These are phyloP conservation scores for Brachyptera putata DNA, from an alignment of 2,888 invertebrate genomes.

Conservation along the genomic window DNA sequence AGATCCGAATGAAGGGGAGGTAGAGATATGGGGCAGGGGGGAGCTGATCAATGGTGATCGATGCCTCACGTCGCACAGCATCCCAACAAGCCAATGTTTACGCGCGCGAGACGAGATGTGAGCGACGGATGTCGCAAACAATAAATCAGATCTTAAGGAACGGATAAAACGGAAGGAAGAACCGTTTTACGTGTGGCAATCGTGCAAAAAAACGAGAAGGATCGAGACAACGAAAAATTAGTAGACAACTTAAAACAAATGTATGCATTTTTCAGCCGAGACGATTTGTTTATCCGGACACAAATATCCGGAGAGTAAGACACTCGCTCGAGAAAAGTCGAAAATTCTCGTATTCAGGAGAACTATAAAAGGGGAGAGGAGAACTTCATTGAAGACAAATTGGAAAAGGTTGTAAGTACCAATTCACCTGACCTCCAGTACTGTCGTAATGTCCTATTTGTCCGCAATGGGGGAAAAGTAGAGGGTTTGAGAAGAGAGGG, in stretches of 20 bases:
- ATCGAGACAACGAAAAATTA: slow-evolving; percentile 23
- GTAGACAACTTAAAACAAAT: slow-evolving; percentile 16
- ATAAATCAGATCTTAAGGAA: slow-evolving; percentile 23
- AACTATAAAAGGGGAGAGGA: background rate
- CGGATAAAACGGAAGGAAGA: slow-evolving; percentile 22
- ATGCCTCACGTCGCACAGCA: slow-evolving; percentile 10
- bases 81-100: slow-evolving; percentile 9
- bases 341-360: background rate
- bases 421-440: slow-evolving; percentile 21
- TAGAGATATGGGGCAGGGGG: background rate
- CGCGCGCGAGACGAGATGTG: slow-evolving; percentile 9
- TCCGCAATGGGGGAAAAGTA: slow-evolving; percentile 21
- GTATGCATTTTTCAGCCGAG: slow-evolving; percentile 15
- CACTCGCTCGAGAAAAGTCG: background rate
- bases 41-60: slow-evolving; percentile 29
- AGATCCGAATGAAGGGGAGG: background rate
- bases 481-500: slow-evolving; percentile 10
- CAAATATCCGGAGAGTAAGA: background rate
- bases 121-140: slow-evolving; percentile 28
- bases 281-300: slow-evolving; percentile 12
- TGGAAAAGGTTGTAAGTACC: slow-evolving; percentile 24
- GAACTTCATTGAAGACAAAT: background rate
- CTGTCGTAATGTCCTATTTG: slow-evolving; percentile 29
- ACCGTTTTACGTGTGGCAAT: slow-evolving; percentile 18
- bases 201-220: slow-evolving; percentile 8